Evolutionary conservation across 2,113 vertebrate species (phyloP).

Genomic region (Motacilla alba): DNA sequence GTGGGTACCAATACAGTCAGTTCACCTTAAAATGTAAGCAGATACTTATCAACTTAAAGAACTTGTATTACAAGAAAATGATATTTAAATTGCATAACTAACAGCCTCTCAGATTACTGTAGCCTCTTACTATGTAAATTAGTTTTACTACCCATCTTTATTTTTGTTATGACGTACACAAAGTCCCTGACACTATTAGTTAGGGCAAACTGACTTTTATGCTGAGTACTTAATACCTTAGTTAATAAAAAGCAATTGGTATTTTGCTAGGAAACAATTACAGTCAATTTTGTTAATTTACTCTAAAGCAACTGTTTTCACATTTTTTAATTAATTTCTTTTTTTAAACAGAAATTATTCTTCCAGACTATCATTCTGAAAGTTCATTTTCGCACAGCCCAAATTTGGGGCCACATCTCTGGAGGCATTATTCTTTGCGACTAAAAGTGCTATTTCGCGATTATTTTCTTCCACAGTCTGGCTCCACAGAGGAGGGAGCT

Average conservation of each 20-base stretch:
- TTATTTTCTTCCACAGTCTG: not conserved
- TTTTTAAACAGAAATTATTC: not conserved
- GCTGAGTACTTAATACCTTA: not conserved
- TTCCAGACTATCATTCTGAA: not conserved
- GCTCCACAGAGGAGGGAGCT: not conserved
- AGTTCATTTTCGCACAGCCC: not conserved
- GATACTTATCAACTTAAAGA: not conserved
- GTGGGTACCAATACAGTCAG: not conserved
- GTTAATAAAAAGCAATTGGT: not conserved
- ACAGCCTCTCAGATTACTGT: not conserved
- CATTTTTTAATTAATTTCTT: not conserved
- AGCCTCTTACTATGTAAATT: conserved; percentile 7
- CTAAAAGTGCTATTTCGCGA: not conserved
- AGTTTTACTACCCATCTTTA: not conserved
- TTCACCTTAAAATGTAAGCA: not conserved
- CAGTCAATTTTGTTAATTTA: not conserved
- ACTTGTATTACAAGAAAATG: conserved; percentile 26
- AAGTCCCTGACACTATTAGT: not conserved
- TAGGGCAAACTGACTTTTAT: not conserved
- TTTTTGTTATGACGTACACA: not conserved
- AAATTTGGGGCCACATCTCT: not conserved
- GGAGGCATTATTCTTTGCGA: not conserved
- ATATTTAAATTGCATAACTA: conserved; percentile 18
- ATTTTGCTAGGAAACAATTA: not conserved
- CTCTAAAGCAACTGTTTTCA: not conserved